Base-by-base conservation (phyloP, 37 sponge, comb jelly and placozoan genomes). In the Aphrocallistes beatrix region DNA sequence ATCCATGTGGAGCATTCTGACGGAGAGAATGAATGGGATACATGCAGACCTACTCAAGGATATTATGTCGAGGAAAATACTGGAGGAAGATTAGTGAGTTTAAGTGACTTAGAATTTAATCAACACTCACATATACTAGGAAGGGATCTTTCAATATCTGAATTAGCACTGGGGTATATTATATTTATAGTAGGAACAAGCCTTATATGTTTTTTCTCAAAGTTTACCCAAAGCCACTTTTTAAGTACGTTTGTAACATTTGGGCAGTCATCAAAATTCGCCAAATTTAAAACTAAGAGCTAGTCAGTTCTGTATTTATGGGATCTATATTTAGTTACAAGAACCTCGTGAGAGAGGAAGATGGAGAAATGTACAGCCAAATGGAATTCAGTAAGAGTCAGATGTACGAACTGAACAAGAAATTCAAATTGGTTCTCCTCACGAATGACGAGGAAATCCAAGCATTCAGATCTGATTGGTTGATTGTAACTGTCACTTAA, bases 321-420 rank as follows among this genome's bases (percentile, higher is more conserved):
- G n/a, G n/a, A n/a, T 47, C 75, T 60, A 60, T 60, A 25, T 60
- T 60, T 60, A 60, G 75, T 60, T 60, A 60, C 75, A 60, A 60
- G 75, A 60, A 60, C 75, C 34, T 60, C 8, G 21, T 28, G n/a
- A 21, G 75, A 32, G 75, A 60, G 3, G 75, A 60, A 28, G 75
- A 60, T 28, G 25, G 32, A 60, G 75, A 60, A 6, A 30, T 25
- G 34, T 60, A 60, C n/a, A 60, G 3, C 10, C 3, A 19, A 30
- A 13, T 13, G 21, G 75, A 60, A 28, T 60, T 60, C 21, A 13
- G 34, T 13, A 60, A 60, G 21, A 25, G 32, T 60, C 75, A 60
- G 21, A 60, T 60, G 75, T 60, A 60, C 75, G 75, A 60, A 60
- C 21, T 60, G 75, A 60, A 60, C 21, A 60, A 60, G n/a, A 60